Evolutionary conservation across 2,888 invertebrate species (phyloP).

Genomic region (Corbicula japonica): DNA sequence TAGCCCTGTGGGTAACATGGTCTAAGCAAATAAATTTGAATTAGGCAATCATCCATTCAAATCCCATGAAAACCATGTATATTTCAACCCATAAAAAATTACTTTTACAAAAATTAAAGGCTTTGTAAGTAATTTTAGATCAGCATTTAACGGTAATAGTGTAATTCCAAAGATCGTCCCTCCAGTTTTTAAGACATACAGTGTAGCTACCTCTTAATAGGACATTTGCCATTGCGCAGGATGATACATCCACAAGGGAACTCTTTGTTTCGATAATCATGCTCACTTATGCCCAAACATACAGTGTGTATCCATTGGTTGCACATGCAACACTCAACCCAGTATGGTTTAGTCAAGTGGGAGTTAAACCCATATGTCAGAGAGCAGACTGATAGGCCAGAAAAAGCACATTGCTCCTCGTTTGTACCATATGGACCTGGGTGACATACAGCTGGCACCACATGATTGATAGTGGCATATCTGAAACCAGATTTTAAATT

Average conservation of each 20-base stretch:
- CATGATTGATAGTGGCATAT: conserved; percentile 8
- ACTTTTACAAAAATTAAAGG: too few relatives aligned
- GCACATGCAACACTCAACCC: not conserved
- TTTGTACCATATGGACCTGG: not conserved
- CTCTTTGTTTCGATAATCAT: not conserved
- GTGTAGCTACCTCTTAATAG: not conserved
- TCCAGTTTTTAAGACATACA: too few relatives aligned
- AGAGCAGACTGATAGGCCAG: not conserved
- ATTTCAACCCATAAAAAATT: too few relatives aligned
- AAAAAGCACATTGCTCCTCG: conserved; percentile 9
- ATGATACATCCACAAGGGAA: conserved; percentile 18
- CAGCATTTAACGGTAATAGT: too few relatives aligned
- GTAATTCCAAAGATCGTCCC: too few relatives aligned
- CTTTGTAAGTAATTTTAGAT: too few relatives aligned
- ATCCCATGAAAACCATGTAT: too few relatives aligned
- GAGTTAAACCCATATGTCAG: not conserved
- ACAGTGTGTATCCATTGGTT: not conserved
- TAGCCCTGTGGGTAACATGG: too few relatives aligned
- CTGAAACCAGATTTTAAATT: too few relatives aligned
- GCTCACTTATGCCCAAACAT: not conserved
- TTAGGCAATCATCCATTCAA: too few relatives aligned
- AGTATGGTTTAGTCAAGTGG: not conserved
- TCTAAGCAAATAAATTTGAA: too few relatives aligned
- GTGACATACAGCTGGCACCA: conserved; percentile 10
- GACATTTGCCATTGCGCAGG: conserved; percentile 1